Conservation (phyloP, 2,113 vertebrate species). For the Leiothrix lutea region DNA sequence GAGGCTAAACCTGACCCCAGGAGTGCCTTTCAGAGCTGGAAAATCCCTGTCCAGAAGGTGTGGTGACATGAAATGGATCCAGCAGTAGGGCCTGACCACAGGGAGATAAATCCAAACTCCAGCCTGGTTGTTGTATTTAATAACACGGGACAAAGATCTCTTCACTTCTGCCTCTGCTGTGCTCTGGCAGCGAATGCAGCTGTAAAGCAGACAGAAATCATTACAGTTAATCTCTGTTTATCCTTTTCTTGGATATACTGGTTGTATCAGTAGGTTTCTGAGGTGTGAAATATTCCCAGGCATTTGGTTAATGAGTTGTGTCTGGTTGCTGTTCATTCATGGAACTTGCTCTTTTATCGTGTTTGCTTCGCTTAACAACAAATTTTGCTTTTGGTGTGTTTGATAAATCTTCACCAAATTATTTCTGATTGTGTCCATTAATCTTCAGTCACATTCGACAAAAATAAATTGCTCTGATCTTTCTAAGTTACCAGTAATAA, state of each 20-base stretch:
- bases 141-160: background rate
- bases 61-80: rapidly evolving
- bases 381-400: constrained; percentile 74
- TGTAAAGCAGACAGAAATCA: constrained; percentile 23
- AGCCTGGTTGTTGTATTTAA: background rate
- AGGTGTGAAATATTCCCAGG: constrained; percentile 74
- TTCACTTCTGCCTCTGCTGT: background rate
- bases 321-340: constrained; percentile 75
- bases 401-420: constrained; percentile 73
- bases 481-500: constrained; percentile 77
- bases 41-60: background rate
- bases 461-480: constrained; percentile 82
- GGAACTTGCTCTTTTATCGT: constrained; percentile 76
- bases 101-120: background rate
- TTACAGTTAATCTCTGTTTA: constrained; percentile 54
- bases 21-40: background rate
- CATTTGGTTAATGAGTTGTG: constrained; percentile 78
- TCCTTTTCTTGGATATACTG: constrained; percentile 30
- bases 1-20: background rate
- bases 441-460: constrained; percentile 80
- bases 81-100: background rate
- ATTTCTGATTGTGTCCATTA: constrained; percentile 80
- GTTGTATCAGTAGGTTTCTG: constrained; percentile 66
- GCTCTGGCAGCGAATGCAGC: background rate
- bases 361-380: constrained; percentile 79